phyloP scores from a whole-genome alignment of 2,797 vertebrate species.

The Sus cebifrons region DNA sequence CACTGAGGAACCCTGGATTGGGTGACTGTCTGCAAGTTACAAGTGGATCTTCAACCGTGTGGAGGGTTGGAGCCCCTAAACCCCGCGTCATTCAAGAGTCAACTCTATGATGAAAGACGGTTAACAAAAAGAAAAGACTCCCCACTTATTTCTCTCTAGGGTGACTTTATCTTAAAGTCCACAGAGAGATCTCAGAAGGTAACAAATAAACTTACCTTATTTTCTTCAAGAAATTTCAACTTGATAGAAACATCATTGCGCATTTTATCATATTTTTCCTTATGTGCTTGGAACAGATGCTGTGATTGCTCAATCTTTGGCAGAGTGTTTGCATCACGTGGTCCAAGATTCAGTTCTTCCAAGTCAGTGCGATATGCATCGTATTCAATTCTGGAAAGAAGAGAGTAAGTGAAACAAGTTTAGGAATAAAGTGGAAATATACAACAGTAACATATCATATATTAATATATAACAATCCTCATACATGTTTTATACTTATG shows the following conservation, averaged over 20 bases:
- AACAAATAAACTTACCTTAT: constrained; percentile 93
- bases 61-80: neutral
- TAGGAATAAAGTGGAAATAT: neutral
- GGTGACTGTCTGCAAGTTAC: neutral
- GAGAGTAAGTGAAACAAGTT: neutral
- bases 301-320: constrained; percentile 98
- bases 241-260: constrained; percentile 97
- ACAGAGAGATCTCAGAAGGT: constrained; percentile 46
- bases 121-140: constrained; percentile 53
- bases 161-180: constrained; percentile 53
- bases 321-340: constrained; percentile 95
- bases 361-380: constrained; percentile 98
- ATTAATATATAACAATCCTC: neutral
- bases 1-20: too few relatives aligned
- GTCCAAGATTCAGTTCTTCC: constrained; percentile 98
- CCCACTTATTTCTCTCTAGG: constrained; percentile 10
- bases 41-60: neutral
- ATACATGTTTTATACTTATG: neutral
- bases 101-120: constrained; percentile 40
- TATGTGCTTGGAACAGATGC: constrained; percentile 96
- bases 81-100: neutral
- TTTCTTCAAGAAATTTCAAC: constrained; percentile 99
- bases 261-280: constrained; percentile 99
- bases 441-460: neutral
- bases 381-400: constrained; percentile 95